A percentile compares a stretch with the other conserved stretches of the same genome.
phyloP scores from a whole-genome alignment of 2,888 invertebrate genomes.

The Trachelus iudaicus region DNA sequence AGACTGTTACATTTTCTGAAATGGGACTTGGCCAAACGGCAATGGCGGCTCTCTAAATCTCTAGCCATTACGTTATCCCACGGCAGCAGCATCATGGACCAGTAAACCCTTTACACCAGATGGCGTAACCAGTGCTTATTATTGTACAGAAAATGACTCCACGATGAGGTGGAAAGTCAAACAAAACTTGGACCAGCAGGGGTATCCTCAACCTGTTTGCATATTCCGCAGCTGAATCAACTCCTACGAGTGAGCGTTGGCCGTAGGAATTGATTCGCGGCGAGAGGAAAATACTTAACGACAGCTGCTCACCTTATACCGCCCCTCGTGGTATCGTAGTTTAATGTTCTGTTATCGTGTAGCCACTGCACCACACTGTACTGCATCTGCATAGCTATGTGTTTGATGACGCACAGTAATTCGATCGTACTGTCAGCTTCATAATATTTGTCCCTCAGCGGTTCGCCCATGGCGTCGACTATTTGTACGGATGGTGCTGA shows the following conservation, averaged over 20 bases:
- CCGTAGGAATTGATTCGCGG: not conserved
- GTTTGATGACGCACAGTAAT: constrained; percentile 72
- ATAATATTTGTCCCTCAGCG: constrained; percentile 75
- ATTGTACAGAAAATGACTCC: too few species aligned
- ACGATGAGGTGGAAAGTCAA: not conserved
- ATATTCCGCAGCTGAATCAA: not conserved
- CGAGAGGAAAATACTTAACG: constrained; percentile 11
- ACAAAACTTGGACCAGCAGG: not conserved
- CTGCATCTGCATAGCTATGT: constrained; percentile 68
- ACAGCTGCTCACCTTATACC: constrained; percentile 70
- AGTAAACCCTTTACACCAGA: too few species aligned
- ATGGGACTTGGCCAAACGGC: too few species aligned
- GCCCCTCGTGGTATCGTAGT: constrained; percentile 75
- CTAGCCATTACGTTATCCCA: too few species aligned
- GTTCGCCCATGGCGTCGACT: constrained; percentile 74
- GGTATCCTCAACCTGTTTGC: not conserved
- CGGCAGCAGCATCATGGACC: too few species aligned
- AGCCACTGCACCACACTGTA: constrained; percentile 73
- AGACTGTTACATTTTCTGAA: too few species aligned
- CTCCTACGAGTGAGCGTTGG: not conserved
- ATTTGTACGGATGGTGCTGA: constrained; percentile 78
- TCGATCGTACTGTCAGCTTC: constrained; percentile 78
- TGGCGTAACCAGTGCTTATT: too few species aligned
- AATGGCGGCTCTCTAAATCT: too few species aligned
- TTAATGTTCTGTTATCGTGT: constrained; percentile 73